phyloP scores from a whole-genome alignment of 2,888 invertebrate genomes.

The Protodeltote pygarga region DNA sequence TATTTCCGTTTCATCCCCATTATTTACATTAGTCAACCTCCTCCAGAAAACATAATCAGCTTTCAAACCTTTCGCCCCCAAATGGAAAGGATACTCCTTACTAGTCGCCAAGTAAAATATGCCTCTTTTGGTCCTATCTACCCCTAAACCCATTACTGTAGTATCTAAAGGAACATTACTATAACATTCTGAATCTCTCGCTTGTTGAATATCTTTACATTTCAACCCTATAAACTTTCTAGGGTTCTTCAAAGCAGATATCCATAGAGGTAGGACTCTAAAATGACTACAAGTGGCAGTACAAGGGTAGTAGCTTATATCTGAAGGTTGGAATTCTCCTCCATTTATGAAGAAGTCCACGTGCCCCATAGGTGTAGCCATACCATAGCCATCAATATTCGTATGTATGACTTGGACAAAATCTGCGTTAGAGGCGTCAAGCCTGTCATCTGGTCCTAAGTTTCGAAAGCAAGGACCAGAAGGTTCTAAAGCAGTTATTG shows the following conservation, averaged over 20 bases:
- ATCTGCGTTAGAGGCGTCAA: conserved; percentile 72
- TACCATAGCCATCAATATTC: conserved; percentile 81
- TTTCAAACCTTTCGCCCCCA: conserved; percentile 71
- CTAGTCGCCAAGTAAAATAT: conserved; percentile 75
- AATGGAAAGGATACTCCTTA: conserved; percentile 70
- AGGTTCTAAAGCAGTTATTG: conserved; percentile 76
- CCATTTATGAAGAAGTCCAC: conserved; percentile 80
- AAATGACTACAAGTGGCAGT: conserved; percentile 79
- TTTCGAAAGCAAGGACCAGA: conserved; percentile 79
- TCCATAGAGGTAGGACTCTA: conserved; percentile 69
- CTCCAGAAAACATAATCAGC: conserved; percentile 71
- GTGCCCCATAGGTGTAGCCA: conserved; percentile 78
- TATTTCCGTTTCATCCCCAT: conserved; percentile 68
- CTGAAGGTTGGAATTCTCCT: conserved; percentile 79
- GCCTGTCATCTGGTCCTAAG: conserved; percentile 60
- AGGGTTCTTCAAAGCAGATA: conserved; percentile 69
- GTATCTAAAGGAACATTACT: conserved; percentile 61
- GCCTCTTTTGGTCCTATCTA: conserved; percentile 65
- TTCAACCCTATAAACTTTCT: conserved; percentile 71
- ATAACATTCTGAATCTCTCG: conserved; percentile 72
- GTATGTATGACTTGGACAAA: conserved; percentile 80
- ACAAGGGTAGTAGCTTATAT: conserved; percentile 70
- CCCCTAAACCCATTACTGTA: conserved; percentile 65
- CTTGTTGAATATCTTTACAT: conserved; percentile 74
- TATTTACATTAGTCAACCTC: conserved; percentile 68